Evolutionary conservation across 2,888 invertebrate genomes (phyloP).

Genomic region (Sarcophaga rosellei): DNA sequence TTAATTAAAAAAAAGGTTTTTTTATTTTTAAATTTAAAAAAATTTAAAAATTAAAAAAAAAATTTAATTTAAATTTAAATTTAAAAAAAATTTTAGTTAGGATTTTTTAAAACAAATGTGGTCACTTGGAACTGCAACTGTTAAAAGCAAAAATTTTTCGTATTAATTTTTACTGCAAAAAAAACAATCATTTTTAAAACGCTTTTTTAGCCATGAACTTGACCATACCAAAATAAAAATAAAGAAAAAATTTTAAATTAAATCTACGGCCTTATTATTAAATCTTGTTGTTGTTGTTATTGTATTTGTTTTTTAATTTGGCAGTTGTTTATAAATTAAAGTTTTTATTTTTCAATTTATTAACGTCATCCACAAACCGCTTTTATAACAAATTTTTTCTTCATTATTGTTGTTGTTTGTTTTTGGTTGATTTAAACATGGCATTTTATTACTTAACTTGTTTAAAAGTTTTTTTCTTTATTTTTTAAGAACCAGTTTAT

Average conservation of each 20-base stretch:
- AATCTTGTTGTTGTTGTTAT: neutral
- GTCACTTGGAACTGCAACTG: constrained; percentile 22
- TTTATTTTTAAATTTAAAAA: too few relatives aligned
- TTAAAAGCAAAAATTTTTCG: neutral
- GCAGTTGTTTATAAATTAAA: neutral
- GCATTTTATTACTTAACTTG: neutral
- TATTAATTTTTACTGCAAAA: neutral
- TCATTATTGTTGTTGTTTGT: too few relatives aligned
- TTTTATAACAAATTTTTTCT: neutral
- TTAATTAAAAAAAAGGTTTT: too few relatives aligned
- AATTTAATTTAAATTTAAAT: too few relatives aligned
- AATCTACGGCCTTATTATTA: neutral
- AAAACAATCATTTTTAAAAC: neutral
- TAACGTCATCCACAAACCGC: neutral
- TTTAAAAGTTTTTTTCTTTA: neutral
- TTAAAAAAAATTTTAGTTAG: too few relatives aligned
- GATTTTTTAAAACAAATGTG: neutral
- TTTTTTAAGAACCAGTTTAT: neutral
- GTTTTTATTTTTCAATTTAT: neutral
- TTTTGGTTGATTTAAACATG: neutral
- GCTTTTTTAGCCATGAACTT: constrained; percentile 50
- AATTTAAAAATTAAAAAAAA: too few relatives aligned
- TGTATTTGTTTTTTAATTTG: constrained; percentile 10
- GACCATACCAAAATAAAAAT: constrained; percentile 40
- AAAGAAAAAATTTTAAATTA: neutral